phyloP scores from a whole-genome alignment of 2,113 vertebrate genomes.

The Apodemus sylvaticus region DNA sequence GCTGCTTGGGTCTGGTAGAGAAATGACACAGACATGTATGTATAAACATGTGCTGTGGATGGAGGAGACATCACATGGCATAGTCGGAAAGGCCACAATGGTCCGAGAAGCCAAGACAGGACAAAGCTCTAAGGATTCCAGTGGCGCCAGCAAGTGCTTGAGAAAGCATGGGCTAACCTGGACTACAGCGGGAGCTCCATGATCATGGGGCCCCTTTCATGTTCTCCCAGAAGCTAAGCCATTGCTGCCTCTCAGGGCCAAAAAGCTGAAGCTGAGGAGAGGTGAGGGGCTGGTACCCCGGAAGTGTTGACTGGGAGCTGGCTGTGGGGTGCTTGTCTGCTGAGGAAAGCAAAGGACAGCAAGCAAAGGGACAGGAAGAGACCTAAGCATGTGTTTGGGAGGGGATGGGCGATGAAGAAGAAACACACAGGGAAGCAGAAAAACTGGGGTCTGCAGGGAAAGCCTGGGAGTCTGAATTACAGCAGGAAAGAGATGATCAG shows the following conservation, averaged over 20 bases:
- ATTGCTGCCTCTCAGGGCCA: not conserved
- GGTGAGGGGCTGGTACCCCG: not conserved
- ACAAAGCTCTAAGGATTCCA: not conserved
- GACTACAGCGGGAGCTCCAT: no score
- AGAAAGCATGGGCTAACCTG: not conserved
- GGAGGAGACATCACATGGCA: not conserved
- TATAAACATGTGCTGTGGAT: not conserved
- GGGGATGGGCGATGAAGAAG: not conserved
- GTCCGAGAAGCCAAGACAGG: not conserved
- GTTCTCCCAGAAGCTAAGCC: not conserved
- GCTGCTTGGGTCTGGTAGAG: not conserved
- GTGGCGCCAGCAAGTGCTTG: not conserved
- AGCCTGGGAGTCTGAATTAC: not conserved
- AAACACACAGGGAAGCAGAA: not conserved
- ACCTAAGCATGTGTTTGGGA: not conserved
- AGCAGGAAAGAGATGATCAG: not conserved
- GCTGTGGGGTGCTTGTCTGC: not conserved
- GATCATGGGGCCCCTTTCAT: not conserved
- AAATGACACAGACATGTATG: not conserved
- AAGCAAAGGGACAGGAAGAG: not conserved
- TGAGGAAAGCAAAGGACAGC: not conserved
- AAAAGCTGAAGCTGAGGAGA: not conserved
- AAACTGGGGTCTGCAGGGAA: not conserved
- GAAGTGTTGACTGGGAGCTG: not conserved
- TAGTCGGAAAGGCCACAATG: not conserved